Percentiles rank a stretch among this genome's conserved stretches.
Evolutionary conservation across 2,797 vertebrate genomes (phyloP).

Genomic region (Eupleurogrammus muticus): DNA sequence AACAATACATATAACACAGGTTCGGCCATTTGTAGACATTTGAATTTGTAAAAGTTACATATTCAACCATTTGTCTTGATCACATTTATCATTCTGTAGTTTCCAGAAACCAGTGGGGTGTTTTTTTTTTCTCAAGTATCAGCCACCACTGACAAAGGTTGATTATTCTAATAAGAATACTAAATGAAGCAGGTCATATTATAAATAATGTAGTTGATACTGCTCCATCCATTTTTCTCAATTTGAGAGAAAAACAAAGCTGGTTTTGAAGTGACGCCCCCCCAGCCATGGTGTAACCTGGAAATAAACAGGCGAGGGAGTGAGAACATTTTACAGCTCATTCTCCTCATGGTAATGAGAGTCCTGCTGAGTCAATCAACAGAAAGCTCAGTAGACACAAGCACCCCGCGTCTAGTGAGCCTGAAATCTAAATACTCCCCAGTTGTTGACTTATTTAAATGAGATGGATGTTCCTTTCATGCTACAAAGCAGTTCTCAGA

Average conservation of each 20-base stretch:
- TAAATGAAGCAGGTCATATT: constrained; percentile 29
- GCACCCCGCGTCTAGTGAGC: constrained; percentile 46
- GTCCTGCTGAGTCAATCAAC: constrained; percentile 70
- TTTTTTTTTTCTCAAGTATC: too few relatives aligned
- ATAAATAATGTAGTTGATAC: constrained; percentile 30
- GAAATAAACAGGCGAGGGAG: constrained; percentile 53
- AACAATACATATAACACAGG: too few relatives aligned
- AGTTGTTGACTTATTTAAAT: constrained; percentile 74
- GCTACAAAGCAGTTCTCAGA: constrained; percentile 43
- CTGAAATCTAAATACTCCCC: constrained; percentile 51
- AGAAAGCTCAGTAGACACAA: constrained; percentile 45
- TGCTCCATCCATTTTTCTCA: background rate
- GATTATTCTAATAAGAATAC: constrained; percentile 24
- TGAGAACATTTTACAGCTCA: constrained; percentile 51
- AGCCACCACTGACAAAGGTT: too few relatives aligned
- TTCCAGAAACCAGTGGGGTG: too few relatives aligned
- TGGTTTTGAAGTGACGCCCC: constrained; percentile 44
- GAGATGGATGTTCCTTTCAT: constrained; percentile 58
- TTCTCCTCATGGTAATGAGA: constrained; percentile 62
- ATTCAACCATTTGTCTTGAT: too few relatives aligned
- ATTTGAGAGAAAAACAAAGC: constrained; percentile 34
- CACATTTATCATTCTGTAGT: too few relatives aligned
- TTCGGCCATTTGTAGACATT: too few relatives aligned
- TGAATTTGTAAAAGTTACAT: too few relatives aligned
- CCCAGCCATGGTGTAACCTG: constrained; percentile 33